phyloP scores from a whole-genome alignment of 2,888 invertebrate species.

The Nysson spinosus region DNA sequence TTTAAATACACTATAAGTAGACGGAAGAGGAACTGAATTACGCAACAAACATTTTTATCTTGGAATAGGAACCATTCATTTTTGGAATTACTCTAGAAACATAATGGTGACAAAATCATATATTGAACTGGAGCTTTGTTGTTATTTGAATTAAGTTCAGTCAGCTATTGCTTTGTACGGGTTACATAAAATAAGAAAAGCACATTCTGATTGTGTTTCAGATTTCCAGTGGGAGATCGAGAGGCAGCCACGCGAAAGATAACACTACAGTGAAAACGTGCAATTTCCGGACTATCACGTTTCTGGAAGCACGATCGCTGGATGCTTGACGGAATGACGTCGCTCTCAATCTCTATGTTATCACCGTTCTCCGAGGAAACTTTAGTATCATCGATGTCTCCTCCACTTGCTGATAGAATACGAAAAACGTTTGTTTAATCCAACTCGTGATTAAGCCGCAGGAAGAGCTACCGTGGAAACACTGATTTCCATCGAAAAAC shows the following conservation, averaged over 20 bases:
- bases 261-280: neutral
- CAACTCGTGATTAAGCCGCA: too few relatives aligned
- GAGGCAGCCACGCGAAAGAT: neutral
- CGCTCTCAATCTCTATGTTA: slow-evolving; percentile 7
- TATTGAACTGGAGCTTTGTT: too few relatives aligned
- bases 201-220: slow-evolving; percentile 37
- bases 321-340: slow-evolving; percentile 44
- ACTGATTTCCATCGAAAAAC: neutral
- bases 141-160: too few relatives aligned
- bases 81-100: too few relatives aligned
- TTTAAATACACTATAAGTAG: too few relatives aligned
- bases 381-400: neutral
- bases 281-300: slow-evolving; percentile 22
- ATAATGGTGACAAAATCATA: too few relatives aligned
- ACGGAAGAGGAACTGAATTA: too few relatives aligned
- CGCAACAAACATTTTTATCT: too few relatives aligned
- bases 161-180: too few relatives aligned
- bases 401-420: slow-evolving; percentile 1
- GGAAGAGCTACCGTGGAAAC: neutral
- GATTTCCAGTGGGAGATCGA: neutral
- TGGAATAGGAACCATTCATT: too few relatives aligned
- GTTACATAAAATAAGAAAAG: slow-evolving; percentile 17
- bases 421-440: slow-evolving; percentile 32
- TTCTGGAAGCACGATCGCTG: slow-evolving; percentile 28
- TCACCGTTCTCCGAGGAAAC: slow-evolving; percentile 21